These are phyloP conservation scores for Geotrypetes seraphini DNA, from an alignment of 2,797 vertebrate species.

Conservation along the genomic window DNA sequence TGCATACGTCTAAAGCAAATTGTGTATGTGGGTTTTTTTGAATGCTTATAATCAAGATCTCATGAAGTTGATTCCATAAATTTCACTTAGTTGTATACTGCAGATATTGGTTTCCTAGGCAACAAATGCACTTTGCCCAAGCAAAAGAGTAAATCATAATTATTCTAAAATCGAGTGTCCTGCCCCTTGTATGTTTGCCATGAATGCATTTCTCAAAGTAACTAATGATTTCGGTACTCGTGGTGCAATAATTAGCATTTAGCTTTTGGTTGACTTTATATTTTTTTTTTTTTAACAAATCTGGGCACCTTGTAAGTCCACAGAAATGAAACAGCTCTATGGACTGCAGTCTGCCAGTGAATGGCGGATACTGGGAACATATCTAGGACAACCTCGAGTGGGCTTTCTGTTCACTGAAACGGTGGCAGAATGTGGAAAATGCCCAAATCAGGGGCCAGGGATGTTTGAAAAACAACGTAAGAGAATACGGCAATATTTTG, in stretches of 20 bases:
- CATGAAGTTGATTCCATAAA: slow-evolving; percentile 48
- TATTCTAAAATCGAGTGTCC: slow-evolving; percentile 37
- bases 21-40: slow-evolving; percentile 24
- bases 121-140: slow-evolving; percentile 48
- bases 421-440: too few relatives aligned
- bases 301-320: too few relatives aligned
- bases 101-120: slow-evolving; percentile 53
- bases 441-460: too few relatives aligned
- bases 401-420: too few relatives aligned
- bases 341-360: too few relatives aligned
- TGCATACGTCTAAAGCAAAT: slow-evolving; percentile 32
- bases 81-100: slow-evolving; percentile 47
- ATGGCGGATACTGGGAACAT: too few relatives aligned
- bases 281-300: too few relatives aligned
- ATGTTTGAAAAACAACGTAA: too few relatives aligned
- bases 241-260: neutral
- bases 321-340: too few relatives aligned
- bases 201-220: neutral
- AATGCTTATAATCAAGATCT: slow-evolving; percentile 41
- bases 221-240: neutral
- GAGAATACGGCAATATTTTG: too few relatives aligned
- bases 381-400: too few relatives aligned
- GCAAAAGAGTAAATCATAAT: slow-evolving; percentile 25
- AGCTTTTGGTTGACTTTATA: too few relatives aligned
- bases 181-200: slow-evolving; percentile 24